These are phyloP conservation scores for Eonycteris spelaea DNA, from an alignment of 2,113 vertebrate species.

Conservation along the genomic window DNA sequence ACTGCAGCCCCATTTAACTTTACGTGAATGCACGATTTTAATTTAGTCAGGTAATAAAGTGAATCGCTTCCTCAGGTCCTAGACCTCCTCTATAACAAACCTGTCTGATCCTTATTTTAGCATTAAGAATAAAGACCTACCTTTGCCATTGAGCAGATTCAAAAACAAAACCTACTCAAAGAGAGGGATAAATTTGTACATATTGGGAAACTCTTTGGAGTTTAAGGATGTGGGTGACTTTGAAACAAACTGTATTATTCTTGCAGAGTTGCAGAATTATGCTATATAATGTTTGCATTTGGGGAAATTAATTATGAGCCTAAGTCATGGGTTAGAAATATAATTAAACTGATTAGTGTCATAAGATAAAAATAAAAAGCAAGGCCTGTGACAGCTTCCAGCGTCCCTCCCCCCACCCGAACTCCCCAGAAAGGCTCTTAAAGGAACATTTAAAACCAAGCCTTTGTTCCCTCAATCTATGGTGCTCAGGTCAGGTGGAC, in stretches of 20 bases:
- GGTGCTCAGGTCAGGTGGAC: conserved; percentile 48
- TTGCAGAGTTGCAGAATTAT: not conserved
- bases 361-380: conserved; percentile 62
- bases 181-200: not conserved
- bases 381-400: conserved; percentile 13
- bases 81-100: not conserved
- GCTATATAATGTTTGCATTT: conserved; percentile 11
- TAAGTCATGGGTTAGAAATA: conserved; percentile 28
- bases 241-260: conserved; percentile 36
- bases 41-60: not conserved
- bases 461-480: conserved; percentile 54
- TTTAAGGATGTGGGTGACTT: conserved; percentile 16
- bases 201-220: not conserved
- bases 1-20: not conserved
- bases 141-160: not conserved
- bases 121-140: not conserved
- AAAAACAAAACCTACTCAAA: conserved; percentile 27
- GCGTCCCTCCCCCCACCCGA: too few species aligned
- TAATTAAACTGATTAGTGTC: conserved; percentile 58
- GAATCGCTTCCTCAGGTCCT: not conserved
- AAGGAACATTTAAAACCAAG: not conserved
- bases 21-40: not conserved
- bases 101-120: not conserved
- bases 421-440: not conserved
- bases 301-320: conserved; percentile 29